Conservation (phyloP, 2,888 invertebrate genomes). For the Hypolimnas misippus region DNA sequence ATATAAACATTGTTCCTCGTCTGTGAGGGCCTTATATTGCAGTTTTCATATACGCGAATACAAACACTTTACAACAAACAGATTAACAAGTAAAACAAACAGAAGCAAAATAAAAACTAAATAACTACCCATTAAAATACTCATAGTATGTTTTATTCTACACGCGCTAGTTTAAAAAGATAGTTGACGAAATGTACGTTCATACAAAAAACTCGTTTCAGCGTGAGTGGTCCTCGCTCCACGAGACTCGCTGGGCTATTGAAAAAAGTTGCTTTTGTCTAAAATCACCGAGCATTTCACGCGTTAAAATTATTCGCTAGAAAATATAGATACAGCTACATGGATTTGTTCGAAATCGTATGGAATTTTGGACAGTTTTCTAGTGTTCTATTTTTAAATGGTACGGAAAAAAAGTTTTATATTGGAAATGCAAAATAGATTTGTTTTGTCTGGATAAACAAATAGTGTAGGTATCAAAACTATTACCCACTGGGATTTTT, state of each 20-base stretch:
- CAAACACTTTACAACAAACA: too few species aligned
- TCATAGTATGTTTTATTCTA: background rate
- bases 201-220: background rate
- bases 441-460: too few species aligned
- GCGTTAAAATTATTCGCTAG: conserved; percentile 19
- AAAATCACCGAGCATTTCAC: conserved; percentile 20
- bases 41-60: too few species aligned
- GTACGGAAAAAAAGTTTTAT: background rate
- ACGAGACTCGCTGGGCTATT: conserved; percentile 19
- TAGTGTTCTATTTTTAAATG: background rate
- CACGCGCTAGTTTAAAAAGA: background rate
- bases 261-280: conserved; percentile 26
- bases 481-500: too few species aligned
- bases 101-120: too few species aligned
- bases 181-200: background rate
- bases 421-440: background rate
- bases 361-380: conserved; percentile 8
- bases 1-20: too few species aligned
- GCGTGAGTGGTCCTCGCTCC: conserved; percentile 16
- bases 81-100: too few species aligned
- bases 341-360: conserved; percentile 7
- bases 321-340: conserved; percentile 13
- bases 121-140: background rate
- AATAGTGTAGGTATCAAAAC: too few species aligned
- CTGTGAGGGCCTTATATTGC: too few species aligned